Base-by-base conservation (phyloP, 2,113 vertebrate species). In the Alexandromys fortis region DNA sequence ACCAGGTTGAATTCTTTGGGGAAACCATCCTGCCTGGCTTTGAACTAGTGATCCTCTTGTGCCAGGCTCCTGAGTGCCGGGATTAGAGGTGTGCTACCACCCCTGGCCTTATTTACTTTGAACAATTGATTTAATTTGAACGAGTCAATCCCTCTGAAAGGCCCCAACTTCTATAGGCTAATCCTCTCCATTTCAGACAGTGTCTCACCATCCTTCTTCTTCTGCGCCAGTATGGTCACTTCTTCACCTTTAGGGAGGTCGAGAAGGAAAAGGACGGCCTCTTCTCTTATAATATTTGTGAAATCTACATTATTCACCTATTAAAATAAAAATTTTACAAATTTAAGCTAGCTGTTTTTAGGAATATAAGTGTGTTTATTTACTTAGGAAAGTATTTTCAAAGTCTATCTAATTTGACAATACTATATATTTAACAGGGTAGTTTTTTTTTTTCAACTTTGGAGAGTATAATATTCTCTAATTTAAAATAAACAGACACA, bases 301-400 rank as follows among this genome's bases (percentile, higher is more conserved):
- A 99, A 99, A 98, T 99, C 99, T 86, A 99, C 99, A 24, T 99
- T 99, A 97, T 99, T 99, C 98, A 99, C 99, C 99, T 99, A 94
- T 81, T 81, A 95, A 90, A 93, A 89, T 61, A 87, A 85, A 83
- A 3, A 91, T 78, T 94, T 68, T n/a, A 55, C 14, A 82, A 55
- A 86, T 96, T 67, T 93, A n/a, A 73, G 28, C 13, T 72, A 55
- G 28, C 12, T 52, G 2, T 30, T 45, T 91, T 86, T 47, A 87
- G 73, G 35, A 83, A 45, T 42, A 82, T 47, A 49, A 75, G 94
- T 82, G 47, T 52, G 76, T 13, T 61, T 90, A 45, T 11, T 33
- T 52, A 45, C 11, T 63, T 0, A 52, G 33, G 16, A 92, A 82
- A 67, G 49, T 26, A 75, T 26, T 94, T n/a, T 85, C 28, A 68